Percentiles rank a stretch among this genome's conserved stretches.
These are phyloP conservation scores for Muricea muricata DNA, from an alignment of 92 coral and sea anemone species.

Conservation along the genomic window DNA sequence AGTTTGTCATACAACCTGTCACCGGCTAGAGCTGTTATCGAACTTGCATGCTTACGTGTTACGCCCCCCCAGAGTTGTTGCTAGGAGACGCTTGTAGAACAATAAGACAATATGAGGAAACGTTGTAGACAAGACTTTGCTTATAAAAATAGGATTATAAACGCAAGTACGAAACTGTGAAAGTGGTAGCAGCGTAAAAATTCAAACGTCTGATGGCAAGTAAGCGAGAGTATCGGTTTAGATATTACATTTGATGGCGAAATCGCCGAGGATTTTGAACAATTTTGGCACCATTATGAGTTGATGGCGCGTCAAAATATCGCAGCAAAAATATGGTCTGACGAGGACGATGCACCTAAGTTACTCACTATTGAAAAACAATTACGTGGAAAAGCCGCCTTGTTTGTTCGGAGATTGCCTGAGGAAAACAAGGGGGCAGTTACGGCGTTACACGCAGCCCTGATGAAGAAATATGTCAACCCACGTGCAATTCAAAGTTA, in stretches of 20 bases:
- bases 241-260: constrained; percentile 8
- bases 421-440: background rate
- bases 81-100: no score
- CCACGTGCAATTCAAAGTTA: background rate
- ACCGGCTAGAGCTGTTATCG: no score
- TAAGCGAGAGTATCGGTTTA: constrained; percentile 20
- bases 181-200: constrained; percentile 3
- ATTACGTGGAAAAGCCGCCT: no score
- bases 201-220: background rate
- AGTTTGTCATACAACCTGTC: background rate
- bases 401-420: no score
- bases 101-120: no score
- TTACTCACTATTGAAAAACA: no score
- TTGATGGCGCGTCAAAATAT: constrained; percentile 31
- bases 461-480: constrained; percentile 3
- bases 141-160: no score
- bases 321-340: constrained; percentile 22
- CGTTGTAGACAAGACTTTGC: no score
- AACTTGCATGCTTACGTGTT: no score
- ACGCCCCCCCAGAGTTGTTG: no score
- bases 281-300: no score
- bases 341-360: constrained; percentile 21
- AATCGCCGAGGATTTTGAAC: constrained; percentile 13
- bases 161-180: no score
- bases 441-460: background rate